Evolutionary conservation across 2,797 vertebrate species (phyloP), one percentile per base, ranked within the genome.

Genomic region (Chelidonichthys spinosus): DNA sequence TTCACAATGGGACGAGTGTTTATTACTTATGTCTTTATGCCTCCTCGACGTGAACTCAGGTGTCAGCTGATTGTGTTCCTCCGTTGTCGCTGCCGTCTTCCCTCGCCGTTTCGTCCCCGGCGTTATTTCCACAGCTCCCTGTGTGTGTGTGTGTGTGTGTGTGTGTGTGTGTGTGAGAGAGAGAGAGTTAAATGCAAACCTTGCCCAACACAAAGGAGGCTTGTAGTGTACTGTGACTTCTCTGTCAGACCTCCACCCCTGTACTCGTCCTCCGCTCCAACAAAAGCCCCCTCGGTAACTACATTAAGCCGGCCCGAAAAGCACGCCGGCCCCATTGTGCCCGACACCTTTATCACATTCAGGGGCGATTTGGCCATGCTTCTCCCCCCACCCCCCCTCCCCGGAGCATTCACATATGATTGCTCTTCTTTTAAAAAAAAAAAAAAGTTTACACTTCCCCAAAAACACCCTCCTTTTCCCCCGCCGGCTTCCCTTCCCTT

Each of bases 281-380:
- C 90, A 93, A 95, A 94, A 92, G 90, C 82, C 79, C 50, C 25
- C 42, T 78, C 86, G 63, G 79, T 87, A 89, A 77, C 86, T 81
- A 88, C 94, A 94, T 93, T 93, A 94, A 94, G 93, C 93, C 80
- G 72, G 71, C 39, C 47, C 59, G 72, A 87, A 81, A 81, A 88
- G 90, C 92, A 86, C 86, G 89, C 89, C 82, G 33, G 79, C 76
- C 56, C 87, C 78, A 86, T 94, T 95, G 89, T 93, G 78, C 79
- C 81, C 68, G 89, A 92, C 69, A 87, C 91, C 89, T 90, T 90
- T 86, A 87, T 82, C 86, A 25, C 25, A 86, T 76, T 89, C 90
- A 87, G 78, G 39, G 76, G 87, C 85, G 70, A 85, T 89, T 94
- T 91, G 88, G 88, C 86, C 63, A 90, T 90, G 91, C 91, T 87